Evolutionary conservation across 2,888 invertebrate genomes (phyloP).

Genomic region (Chrysomela aeneicollis): DNA sequence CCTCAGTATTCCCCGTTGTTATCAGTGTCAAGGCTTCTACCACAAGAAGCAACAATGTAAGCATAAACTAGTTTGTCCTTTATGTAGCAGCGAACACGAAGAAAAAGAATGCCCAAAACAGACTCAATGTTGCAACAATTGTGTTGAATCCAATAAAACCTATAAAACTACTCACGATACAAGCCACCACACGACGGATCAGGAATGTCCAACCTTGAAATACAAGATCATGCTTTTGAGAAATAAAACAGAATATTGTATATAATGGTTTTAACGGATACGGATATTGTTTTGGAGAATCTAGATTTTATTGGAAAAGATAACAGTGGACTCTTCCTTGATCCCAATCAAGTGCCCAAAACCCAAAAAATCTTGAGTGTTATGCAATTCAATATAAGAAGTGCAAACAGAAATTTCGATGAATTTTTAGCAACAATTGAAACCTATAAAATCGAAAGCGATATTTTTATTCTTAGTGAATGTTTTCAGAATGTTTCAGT

Average conservation of each 20-base stretch:
- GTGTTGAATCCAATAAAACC: too few relatives aligned
- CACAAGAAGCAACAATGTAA: not conserved
- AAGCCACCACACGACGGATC: not conserved
- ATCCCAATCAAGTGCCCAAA: not conserved
- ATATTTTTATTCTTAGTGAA: constrained; percentile 13
- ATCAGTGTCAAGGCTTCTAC: not conserved
- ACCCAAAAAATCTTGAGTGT: not conserved
- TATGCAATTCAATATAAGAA: not conserved
- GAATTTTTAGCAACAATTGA: constrained; percentile 5
- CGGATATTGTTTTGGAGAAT: constrained; percentile 6
- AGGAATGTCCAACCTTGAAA: too few relatives aligned
- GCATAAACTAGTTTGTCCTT: not conserved
- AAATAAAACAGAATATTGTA: constrained; percentile 9
- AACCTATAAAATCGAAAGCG: constrained; percentile 7
- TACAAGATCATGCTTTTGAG: constrained; percentile 5
- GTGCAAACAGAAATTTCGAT: constrained; percentile 10
- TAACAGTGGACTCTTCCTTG: too few relatives aligned
- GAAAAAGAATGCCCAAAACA: constrained; percentile 1
- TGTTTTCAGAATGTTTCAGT: constrained; percentile 9
- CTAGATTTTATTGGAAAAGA: not conserved
- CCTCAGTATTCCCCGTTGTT: not conserved
- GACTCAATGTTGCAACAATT: too few relatives aligned
- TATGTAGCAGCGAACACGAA: not conserved
- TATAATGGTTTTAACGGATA: constrained; percentile 7
- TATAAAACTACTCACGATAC: not conserved